These are phyloP conservation scores for Iphiclides podalirius DNA, from an alignment of 2,888 invertebrate species.

Conservation along the genomic window DNA sequence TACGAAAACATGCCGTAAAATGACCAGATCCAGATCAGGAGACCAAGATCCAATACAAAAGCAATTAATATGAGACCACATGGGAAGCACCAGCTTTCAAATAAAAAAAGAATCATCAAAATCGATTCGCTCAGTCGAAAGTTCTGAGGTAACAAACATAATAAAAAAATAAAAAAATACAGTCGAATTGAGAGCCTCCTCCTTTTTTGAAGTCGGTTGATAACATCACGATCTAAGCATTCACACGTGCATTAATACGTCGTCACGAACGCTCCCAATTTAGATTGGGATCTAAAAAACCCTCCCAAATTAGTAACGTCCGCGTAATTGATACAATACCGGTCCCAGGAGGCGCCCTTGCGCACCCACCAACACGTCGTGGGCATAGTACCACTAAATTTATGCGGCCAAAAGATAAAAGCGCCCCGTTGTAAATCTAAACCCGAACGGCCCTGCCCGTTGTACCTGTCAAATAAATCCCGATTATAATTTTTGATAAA, in stretches of 20 bases:
- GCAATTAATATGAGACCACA: too few relatives aligned
- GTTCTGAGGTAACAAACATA: too few relatives aligned
- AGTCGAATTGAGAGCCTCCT: too few relatives aligned
- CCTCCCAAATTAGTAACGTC: conserved; percentile 28
- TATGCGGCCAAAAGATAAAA: conserved; percentile 28
- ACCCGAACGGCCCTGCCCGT: conserved; percentile 29
- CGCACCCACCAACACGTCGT: conserved; percentile 27
- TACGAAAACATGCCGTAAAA: too few relatives aligned
- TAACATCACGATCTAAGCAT: too few relatives aligned
- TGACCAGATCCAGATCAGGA: too few relatives aligned
- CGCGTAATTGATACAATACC: conserved; percentile 6
- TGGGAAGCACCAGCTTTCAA: too few relatives aligned
- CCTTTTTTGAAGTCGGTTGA: too few relatives aligned
- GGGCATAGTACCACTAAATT: conserved; percentile 23
- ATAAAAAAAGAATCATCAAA: too few relatives aligned
- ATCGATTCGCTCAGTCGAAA: too few relatives aligned
- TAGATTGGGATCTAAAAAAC: conserved; percentile 35
- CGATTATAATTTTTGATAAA: conserved; percentile 29
- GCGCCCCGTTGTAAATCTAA: conserved; percentile 30
- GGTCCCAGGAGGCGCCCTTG: conserved; percentile 29
- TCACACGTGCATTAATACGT: conserved; percentile 32
- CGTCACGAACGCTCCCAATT: conserved; percentile 33
- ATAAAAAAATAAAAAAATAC: too few relatives aligned
- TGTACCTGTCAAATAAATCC: conserved; percentile 31
- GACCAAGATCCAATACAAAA: too few relatives aligned